Evolutionary conservation across 2,888 invertebrate species (phyloP), one percentile per base, ranked within the genome.

Genomic region (Trachelus tabidus): DNA sequence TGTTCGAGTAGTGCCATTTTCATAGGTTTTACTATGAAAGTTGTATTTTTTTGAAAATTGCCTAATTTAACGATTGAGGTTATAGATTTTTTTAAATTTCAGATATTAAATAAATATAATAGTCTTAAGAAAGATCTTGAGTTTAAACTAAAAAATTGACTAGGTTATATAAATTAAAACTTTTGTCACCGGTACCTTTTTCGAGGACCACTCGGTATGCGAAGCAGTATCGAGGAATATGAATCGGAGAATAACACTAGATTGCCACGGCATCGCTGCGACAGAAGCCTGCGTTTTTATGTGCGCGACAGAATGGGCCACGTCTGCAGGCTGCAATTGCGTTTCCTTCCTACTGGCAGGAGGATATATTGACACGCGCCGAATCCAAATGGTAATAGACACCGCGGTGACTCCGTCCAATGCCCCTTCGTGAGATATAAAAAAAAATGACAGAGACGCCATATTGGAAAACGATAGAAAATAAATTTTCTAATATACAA

Each of bases 221-320:
- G 68, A 75, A 73, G 76, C 69, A 75, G 75, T 71, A 68, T 34
- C 76, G 15, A 71, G 75, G 78, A 74, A 80, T 78, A 80, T 80
- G 79, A 78, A 79, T 81, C 75, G 76, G 68, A 77, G 74, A 82
- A 81, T 82, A 82, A 82, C 81, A 80, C 82, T 80, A 76, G 81
- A 81, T 82, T 81, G 81, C 81, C 71, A 76, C 77, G 34, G 79
- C 79, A 82, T 76, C 77, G 77, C 75, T 56, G 79, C 77, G 73
- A 75, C 71, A 75, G 71, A 81, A 68, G 73, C 71, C 34, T 35
- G 74, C 75, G 81, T 81, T 79, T 81, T 81, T 81, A 78, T 30
- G 76, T 75, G 35, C 73, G 73, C 69, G 31, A 69, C 37, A 74
- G 75, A 75, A 73, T 77, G 79, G 74, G 77, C 68, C 79, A 76